Percentiles rank a stretch among this genome's conserved stretches.
Evolutionary conservation across 2,113 vertebrate genomes (phyloP).

Genomic region (Cheilinus undulatus): DNA sequence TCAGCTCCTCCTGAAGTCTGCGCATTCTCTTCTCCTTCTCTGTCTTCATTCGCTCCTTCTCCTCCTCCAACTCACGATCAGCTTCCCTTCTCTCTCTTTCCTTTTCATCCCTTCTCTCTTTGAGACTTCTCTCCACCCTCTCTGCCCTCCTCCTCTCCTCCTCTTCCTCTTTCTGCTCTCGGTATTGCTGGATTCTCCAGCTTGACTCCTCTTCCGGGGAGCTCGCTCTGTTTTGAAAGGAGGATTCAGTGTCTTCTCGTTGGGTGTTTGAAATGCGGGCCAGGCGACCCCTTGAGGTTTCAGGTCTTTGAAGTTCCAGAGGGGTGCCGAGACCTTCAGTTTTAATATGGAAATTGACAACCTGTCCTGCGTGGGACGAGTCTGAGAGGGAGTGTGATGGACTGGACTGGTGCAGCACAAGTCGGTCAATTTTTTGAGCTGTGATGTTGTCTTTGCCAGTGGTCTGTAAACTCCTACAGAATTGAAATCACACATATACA

Average conservation of each 20-base stretch:
- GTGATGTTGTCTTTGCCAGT: background rate
- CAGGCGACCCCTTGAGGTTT: slow-evolving; percentile 70
- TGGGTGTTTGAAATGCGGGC: slow-evolving; percentile 1
- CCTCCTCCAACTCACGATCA: slow-evolving; percentile 37
- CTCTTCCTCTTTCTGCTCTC: slow-evolving; percentile 14
- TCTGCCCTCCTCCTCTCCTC: slow-evolving; percentile 27
- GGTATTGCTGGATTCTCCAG: slow-evolving; percentile 1
- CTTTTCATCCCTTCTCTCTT: slow-evolving; percentile 29
- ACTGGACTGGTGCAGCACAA: slow-evolving; percentile 66
- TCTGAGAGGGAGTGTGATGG: slow-evolving; percentile 39
- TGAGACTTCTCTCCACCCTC: slow-evolving; percentile 14
- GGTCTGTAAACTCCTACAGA: slow-evolving; percentile 37
- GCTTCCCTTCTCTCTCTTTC: slow-evolving; percentile 36
- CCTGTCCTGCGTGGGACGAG: slow-evolving; percentile 45
- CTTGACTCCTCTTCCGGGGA: slow-evolving; percentile 9
- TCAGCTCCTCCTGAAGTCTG: slow-evolving; percentile 47
- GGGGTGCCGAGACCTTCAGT: background rate
- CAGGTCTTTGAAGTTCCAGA: slow-evolving; percentile 57
- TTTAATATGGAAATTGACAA: background rate
- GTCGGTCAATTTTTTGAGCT: slow-evolving; percentile 52
- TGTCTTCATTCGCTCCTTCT: slow-evolving; percentile 59
- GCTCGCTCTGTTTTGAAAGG: background rate
- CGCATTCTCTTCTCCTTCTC: slow-evolving; percentile 61
- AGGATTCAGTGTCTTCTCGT: background rate
- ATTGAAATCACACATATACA: background rate